Evolutionary conservation across 2,888 invertebrate genomes (phyloP), one percentile per base, ranked within the genome.

Genomic region (Andrena dorsata): DNA sequence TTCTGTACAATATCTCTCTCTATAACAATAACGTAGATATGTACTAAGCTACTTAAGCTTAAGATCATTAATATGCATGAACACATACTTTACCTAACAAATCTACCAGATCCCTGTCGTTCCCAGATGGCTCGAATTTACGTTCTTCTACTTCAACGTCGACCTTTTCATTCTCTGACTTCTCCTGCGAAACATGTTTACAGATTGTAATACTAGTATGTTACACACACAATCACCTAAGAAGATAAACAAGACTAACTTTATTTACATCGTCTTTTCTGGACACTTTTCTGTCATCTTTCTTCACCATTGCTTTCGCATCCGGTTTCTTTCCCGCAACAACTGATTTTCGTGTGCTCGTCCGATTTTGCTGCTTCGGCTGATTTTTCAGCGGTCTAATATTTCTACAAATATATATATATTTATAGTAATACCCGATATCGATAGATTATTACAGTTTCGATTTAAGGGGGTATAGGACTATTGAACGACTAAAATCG

Each of bases 91-190:
- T 91, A 97, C 97, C 97, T 85, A 98, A 95, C 95, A 98, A 97
- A 91, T 99, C 99, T 20, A 98, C 98, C 77, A 99, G 95, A 93
- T 99, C 99, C 35, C 97, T 96, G 93, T 99, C 99, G 90, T 97
- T 95, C 16, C 96, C 97, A 80, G 96, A 95, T 7, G 97, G 96
- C 92, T 98, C 98, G 95, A 98, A 99, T 93, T 97, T 96, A 90
- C 96, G 96, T 90, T 98, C 98, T 78, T 97, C 97, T 1, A 94
- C 94, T 74, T 95, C 95, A 56, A 96, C 95, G 82, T 96, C 96
- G 78, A 95, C 95, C 76, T 96, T 96, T 81, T 97, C 96, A 0
- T 95, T 95, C 82, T 96, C 96, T n/a, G 96, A 95, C 86, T 96
- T 96, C 85, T 96, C 96, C 92, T 92, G 53, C 56, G 87, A 80